Evolutionary conservation across 1,140 invertebrate species (phyloP).

Genomic region (Araneus ventricosus): DNA sequence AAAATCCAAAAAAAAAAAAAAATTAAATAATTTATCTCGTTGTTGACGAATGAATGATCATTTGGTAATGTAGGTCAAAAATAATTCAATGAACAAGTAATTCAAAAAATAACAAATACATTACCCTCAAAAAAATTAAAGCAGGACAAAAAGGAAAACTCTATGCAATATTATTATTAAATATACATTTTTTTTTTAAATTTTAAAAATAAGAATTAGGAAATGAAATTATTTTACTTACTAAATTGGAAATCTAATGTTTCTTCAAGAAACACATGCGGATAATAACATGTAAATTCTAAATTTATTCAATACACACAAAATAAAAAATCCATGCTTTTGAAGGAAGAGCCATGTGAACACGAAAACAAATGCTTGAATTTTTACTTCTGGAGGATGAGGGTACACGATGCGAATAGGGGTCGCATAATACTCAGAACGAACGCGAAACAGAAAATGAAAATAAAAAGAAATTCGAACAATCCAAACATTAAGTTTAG

Average conservation of each 20-base stretch:
- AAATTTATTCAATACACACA: background rate
- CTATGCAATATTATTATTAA: no score
- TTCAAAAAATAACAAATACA: background rate
- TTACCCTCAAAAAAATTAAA: background rate
- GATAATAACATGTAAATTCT: background rate
- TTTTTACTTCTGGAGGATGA: no score
- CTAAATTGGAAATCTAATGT: background rate
- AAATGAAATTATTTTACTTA: background rate
- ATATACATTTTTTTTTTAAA: background rate
- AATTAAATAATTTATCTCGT: no score
- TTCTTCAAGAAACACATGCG: background rate
- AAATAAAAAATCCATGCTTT: no score
- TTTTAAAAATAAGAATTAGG: background rate
- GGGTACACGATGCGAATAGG: background rate
- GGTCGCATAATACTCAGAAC: background rate
- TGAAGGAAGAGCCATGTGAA: no score
- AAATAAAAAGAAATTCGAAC: background rate
- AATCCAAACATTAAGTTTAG: conserved; percentile 21
- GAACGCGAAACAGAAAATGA: conserved; percentile 6
- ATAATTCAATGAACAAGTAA: background rate
- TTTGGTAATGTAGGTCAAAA: background rate
- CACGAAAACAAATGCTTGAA: no score
- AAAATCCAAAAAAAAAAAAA: no score
- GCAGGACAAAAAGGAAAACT: no score
- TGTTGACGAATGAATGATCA: background rate